These are phyloP conservation scores for Urophycis tenuis DNA, from an alignment of 2,797 vertebrate genomes.

Conservation along the genomic window DNA sequence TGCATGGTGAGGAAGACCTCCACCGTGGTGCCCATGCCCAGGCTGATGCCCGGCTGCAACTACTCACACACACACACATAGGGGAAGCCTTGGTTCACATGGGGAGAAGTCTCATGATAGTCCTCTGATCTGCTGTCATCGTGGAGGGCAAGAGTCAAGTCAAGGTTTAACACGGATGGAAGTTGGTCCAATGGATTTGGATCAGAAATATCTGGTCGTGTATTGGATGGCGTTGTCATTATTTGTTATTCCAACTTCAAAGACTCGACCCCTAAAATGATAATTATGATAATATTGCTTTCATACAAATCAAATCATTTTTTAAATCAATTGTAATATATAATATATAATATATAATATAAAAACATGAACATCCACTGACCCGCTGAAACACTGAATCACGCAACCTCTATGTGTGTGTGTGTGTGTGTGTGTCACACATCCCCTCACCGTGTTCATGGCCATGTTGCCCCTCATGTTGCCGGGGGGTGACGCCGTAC, in stretches of 20 bases:
- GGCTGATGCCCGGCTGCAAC: conserved; percentile 85
- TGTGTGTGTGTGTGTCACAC: too few relatives aligned
- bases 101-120: neutral
- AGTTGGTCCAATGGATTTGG: neutral
- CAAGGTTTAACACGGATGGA: neutral
- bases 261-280: too few relatives aligned
- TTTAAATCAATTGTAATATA: neutral
- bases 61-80: conserved; percentile 43
- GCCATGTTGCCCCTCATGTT: conserved; percentile 87
- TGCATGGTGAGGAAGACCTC: conserved; percentile 92
- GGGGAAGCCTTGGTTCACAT: neutral
- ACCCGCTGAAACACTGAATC: neutral
- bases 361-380: neutral
- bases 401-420: too few relatives aligned
- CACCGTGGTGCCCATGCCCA: conserved; percentile 86
- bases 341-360: neutral
- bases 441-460: conserved; percentile 81
- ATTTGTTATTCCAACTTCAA: too few relatives aligned
- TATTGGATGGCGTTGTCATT: neutral
- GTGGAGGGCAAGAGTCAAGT: too few relatives aligned
- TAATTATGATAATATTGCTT: too few relatives aligned
- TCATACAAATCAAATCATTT: too few relatives aligned
- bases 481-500: conserved; percentile 85
- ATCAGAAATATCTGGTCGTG: too few relatives aligned
- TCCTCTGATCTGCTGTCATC: too few relatives aligned